Evolutionary conservation across 2,888 invertebrate species (phyloP), one percentile per base, ranked within the genome.

Genomic region (Timandra comae): DNA sequence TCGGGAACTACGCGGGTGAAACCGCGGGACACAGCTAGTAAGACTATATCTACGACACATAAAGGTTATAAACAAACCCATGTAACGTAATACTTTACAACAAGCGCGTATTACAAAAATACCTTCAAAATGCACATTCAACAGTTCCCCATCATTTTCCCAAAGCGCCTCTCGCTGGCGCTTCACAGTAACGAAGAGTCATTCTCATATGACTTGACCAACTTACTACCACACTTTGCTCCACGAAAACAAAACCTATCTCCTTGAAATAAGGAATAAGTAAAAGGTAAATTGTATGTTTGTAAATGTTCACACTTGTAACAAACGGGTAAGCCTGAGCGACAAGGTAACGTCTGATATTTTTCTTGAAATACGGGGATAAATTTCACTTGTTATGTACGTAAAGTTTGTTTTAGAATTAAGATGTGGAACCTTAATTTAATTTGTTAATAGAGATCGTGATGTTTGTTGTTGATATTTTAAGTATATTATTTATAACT

Each of bases 131-230:
- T 55, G 63, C 55, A 51, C 61, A 60, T 63, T 61, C 63, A 60
- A 63, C 61, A 58, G 58, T 55, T 62, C 48, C 43, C 54, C 47
- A 53, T 45, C 53, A 56, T 59, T 61, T 57, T 61, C 57, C 51
- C 42, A 36, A 38, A 46, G 42, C 40, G 39, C 36, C 39, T 35
- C 35, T 43, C 21, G 37, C 53, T 49, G 43, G 40, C 45, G 44
- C 50, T 54, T 41, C 50, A 50, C 41, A 41, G 38, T 64, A 64
- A 64, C 65, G 56, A 63, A 63, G 56, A 56, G 61, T 49, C 42
- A 52, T 52, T 55, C 57, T 49, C 45, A 39, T 38, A 38, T 49
- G 30, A 43, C 48, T 26, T 21, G 30, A 40, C 35, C 36, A 33
- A 32, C 9, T 6, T 32, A 8, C 35, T 7, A n/a, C 13, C 29